Evolutionary conservation across 2,797 vertebrate genomes (phyloP).

Genomic region (Taeniopygia guttata): DNA sequence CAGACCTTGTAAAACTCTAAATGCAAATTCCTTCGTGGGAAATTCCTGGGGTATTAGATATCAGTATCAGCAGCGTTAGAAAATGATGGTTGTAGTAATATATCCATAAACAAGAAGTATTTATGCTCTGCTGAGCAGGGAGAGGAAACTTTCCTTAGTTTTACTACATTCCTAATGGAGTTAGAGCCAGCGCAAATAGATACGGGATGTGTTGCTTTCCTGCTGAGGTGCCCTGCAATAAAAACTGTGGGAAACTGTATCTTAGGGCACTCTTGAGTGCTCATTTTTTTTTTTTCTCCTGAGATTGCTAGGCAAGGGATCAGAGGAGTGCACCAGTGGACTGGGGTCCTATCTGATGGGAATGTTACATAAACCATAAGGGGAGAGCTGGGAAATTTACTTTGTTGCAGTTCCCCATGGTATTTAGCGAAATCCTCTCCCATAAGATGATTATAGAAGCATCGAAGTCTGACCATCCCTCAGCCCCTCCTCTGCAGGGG

Average conservation of each 20-base stretch:
- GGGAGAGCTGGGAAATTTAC: too few species aligned
- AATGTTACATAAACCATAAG: too few species aligned
- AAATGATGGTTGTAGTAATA: not conserved
- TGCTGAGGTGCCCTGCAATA: not conserved
- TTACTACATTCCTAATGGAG: not conserved
- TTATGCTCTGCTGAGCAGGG: not conserved
- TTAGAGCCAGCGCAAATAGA: not conserved
- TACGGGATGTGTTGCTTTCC: not conserved
- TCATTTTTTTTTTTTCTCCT: too few species aligned
- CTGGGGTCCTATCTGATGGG: too few species aligned
- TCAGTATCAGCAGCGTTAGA: not conserved
- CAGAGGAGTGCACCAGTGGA: too few species aligned
- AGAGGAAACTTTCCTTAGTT: not conserved
- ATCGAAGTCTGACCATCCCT: not conserved
- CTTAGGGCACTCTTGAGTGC: not conserved
- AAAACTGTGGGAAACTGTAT: not conserved
- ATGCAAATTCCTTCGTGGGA: not conserved
- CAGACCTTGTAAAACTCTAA: not conserved
- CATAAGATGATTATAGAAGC: not conserved
- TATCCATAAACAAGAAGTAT: not conserved
- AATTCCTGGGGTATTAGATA: not conserved
- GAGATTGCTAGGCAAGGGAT: too few species aligned
- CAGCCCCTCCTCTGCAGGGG: not conserved
- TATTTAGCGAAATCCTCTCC: not conserved
- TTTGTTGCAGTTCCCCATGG: not conserved